Evolutionary conservation across 1,140 invertebrate genomes (phyloP), one percentile per base, ranked within the genome.

Genomic region (Phocides pigmalion): DNA sequence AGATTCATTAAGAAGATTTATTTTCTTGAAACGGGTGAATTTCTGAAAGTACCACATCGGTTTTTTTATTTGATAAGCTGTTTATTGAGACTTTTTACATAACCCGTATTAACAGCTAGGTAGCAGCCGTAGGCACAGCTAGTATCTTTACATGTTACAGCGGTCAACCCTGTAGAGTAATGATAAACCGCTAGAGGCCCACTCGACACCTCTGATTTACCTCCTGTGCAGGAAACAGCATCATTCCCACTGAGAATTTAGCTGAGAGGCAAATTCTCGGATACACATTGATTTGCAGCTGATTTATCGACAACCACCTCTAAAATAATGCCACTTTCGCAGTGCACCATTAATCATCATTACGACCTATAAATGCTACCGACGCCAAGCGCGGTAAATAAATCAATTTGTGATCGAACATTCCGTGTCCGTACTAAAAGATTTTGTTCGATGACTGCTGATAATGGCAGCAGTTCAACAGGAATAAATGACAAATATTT

Each of bases 281-380:
- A 64, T 46, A 59, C 32, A n/a, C 58, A 71, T 71, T 62, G 69
- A 50, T 68, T 67, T 44, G 54, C 62, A 25, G 19, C 47, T 63
- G 56, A 62, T 58, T 70, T 47, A 39, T 39, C 44, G 56, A 51
- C 32, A 50, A 59, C 64, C 50, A 32, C 5, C 49, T 19, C 50
- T 14, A 41, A 53, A 59, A 37, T 59, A 59, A 47, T 28, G 42
- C 41, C 42, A 47, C 15, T 47, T 35, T 59, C 42, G 15, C 28
- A 20, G 3, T 53, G 46, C 35, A 14, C 61, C 56, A 74, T 74
- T 62, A 64, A 64, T 74, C 63, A 72, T 64, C 69, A 74, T 74
- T 66, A 72, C 61, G 54, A n/a, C 46, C 44, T 49, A 61, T 61
- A 47, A 61, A 56, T n/a, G 51, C 37, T 56, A 39, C 37, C 35